phyloP scores from a whole-genome alignment of 2,888 invertebrate species.

The Linyphia triangularis region DNA sequence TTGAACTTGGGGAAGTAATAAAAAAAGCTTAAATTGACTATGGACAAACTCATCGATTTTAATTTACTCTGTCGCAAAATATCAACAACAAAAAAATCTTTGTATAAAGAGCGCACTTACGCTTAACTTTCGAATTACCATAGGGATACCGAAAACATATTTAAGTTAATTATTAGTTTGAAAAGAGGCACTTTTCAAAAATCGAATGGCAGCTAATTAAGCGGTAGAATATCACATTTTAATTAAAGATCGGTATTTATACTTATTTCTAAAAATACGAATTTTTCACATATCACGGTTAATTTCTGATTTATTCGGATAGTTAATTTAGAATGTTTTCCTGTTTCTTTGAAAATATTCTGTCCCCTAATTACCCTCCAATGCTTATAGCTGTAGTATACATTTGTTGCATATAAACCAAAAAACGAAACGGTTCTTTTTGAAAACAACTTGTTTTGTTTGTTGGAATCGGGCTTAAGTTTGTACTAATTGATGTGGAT shows the following conservation, averaged over 20 bases:
- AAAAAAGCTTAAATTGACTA: not conserved
- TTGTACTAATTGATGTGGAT: no score
- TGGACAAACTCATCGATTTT: not conserved
- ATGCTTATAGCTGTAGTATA: not conserved
- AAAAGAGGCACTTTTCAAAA: not conserved
- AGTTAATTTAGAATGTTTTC: conserved; percentile 23
- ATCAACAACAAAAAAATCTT: not conserved
- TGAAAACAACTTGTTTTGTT: not conserved
- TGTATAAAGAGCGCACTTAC: not conserved
- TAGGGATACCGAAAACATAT: not conserved
- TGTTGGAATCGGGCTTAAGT: no score
- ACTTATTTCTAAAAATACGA: not conserved
- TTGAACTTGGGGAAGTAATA: not conserved
- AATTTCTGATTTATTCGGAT: not conserved
- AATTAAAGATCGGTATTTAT: conserved; percentile 26
- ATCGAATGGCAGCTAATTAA: conserved; percentile 45
- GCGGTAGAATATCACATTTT: conserved; percentile 25
- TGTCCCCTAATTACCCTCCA: conserved; percentile 16
- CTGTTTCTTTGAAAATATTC: not conserved
- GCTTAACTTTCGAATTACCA: not conserved
- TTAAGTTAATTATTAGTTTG: not conserved
- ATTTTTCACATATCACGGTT: conserved; percentile 5
- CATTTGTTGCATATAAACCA: not conserved
- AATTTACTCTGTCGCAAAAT: not conserved
- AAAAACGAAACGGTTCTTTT: no score